These are phyloP conservation scores for Ibycter americanus DNA, from an alignment of 2,797 vertebrate species.

Conservation along the genomic window DNA sequence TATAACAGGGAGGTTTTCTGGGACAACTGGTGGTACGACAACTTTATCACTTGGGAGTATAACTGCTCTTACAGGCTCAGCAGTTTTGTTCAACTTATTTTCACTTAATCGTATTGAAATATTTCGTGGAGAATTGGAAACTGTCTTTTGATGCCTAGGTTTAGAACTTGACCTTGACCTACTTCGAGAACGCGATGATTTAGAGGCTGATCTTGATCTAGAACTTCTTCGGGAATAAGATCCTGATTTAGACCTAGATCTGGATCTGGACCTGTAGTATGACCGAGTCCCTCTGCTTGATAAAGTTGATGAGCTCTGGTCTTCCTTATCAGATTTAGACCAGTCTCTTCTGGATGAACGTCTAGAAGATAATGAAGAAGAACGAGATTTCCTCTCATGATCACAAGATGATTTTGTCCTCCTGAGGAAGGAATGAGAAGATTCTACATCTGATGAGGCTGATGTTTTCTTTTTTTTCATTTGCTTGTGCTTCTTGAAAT, in stretches of 20 bases:
- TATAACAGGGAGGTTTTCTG: slow-evolving; percentile 87
- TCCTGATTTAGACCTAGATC: slow-evolving; percentile 76
- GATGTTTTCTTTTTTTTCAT: slow-evolving; percentile 68
- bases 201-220: slow-evolving; percentile 63
- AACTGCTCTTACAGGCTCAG: slow-evolving; percentile 67
- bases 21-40: slow-evolving; percentile 68
- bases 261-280: slow-evolving; percentile 83
- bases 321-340: slow-evolving; percentile 81
- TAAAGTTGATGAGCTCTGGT: slow-evolving; percentile 75
- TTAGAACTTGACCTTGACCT: slow-evolving; percentile 76
- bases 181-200: slow-evolving; percentile 69
- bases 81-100: slow-evolving; percentile 70
- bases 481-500: slow-evolving; percentile 85
- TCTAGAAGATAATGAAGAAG: slow-evolving; percentile 77
- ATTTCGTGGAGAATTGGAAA: slow-evolving; percentile 78
- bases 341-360: slow-evolving; percentile 78
- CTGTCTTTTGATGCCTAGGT: slow-evolving; percentile 68
- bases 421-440: slow-evolving; percentile 77
- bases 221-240: slow-evolving; percentile 76
- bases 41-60: slow-evolving; percentile 76
- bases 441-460: slow-evolving; percentile 74
- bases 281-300: slow-evolving; percentile 82
- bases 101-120: slow-evolving; percentile 70
- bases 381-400: slow-evolving; percentile 77
- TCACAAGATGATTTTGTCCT: slow-evolving; percentile 74